Base-by-base conservation (phyloP, 2,888 invertebrate species). In the Rhagophthalmus giganteus region DNA sequence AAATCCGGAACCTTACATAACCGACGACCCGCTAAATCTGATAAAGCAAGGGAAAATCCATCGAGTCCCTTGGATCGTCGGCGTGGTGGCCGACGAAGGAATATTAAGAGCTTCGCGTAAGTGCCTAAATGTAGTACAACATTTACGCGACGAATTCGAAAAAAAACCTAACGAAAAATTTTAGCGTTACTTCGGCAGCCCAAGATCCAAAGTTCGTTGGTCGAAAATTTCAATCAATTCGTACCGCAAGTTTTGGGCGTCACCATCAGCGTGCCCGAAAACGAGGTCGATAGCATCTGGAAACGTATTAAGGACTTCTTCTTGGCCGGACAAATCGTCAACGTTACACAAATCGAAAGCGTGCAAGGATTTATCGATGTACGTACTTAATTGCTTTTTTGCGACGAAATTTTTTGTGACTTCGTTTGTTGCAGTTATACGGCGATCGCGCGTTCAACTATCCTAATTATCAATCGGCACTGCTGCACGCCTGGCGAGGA, bases 401-500 rank as follows among this genome's bases (percentile, higher is more conserved):
- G 11, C 13, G 11, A 32, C n/a, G 8, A 14, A 40, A 14, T 7
- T 20, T 14, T 26, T 31, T 9, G 9, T 7, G 6, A 33, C 15
- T 26, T 13, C 30, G 26, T 14, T 31, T 30, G 3, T 57, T 64
- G 1, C 59, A 80, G 79, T 55, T 79, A 20, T 77, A 78, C 33
- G 70, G 76, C 1, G 81, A 81, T 58, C 68, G 80, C 27, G 71
- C 73, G 1, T 80, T 81, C 57, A 64, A 72, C 32, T 76, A 78
- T 56, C 76, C 76, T 0, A 61, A 72, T 1, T 78, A 77, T 48
- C 75, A 76, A 52, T 54, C 70, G 1, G 66, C 66, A 1, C 48
- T 69, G 28, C 49, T 71, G 2, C 73, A 73, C 46, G 59, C 70
- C 1, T 55, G 57, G n/a, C 64, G 61, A 40, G 68, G 66, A 0